Base-by-base conservation (phyloP, 2,113 vertebrate species). In the Oncorhynchus clarkii region DNA sequence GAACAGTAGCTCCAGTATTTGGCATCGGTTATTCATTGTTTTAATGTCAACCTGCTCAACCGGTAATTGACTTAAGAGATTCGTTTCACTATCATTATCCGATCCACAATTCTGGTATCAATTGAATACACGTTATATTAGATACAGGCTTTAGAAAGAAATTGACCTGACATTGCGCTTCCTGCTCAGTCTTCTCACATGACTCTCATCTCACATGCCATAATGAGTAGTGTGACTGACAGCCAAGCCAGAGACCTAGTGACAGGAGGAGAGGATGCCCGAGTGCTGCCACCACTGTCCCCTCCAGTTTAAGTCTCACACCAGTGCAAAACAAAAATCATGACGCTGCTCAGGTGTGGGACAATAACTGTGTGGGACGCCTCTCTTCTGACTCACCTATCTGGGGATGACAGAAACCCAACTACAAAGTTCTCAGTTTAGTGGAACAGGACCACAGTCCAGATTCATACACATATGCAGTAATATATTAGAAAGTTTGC, bases 321-420 rank as follows among this genome's bases (percentile, higher is more conserved):
- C 92, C 93, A 94, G 93, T 94, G 93, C 93, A 94, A 93, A 94
- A 94, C 93, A 92, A 93, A 91, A 85, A 76, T 85, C 65, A 88
- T 91, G 91, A 91, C 86, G 93, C 93, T 94, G 93, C 93, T 93
- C 93, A 91, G 93, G 93, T 94, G 92, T 93, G 93, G 90, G 93
- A 94, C 92, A 88, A 89, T 89, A 92, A 94, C 92, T 89, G 92
- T 89, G 90, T 83, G 78, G 76, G 89, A 85, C 6, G 73, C 18
- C 59, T 78, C 86, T 85, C 49, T 2, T 62, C 59, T 62, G 59
- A 57, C 18, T 57, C 20, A n/a, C 59, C 59, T 22, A 16, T 9
- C 7, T 7, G 59, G 18, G 59, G n/a, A 3, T 11, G 51, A 54
- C 12, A 39, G 39, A 39, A 16, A 51, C 11, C 12, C 59, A 57